Conservation (phyloP, 2,113 vertebrate genomes). For the Gymnocephalus cernua region DNA sequence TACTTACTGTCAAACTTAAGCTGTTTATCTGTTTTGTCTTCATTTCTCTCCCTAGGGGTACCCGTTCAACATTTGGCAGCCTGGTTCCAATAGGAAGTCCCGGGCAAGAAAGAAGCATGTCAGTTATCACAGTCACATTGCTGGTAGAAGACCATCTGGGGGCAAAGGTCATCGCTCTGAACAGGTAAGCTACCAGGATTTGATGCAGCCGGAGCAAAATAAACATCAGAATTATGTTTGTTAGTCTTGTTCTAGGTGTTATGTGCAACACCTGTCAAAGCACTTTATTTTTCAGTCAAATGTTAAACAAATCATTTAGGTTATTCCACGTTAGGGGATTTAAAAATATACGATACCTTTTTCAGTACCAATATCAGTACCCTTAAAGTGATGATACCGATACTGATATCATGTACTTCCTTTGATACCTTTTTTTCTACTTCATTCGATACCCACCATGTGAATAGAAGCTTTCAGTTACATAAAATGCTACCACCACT, state of each 20-base stretch:
- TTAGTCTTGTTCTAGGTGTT: too few species aligned
- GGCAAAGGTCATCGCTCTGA: conserved; percentile 75
- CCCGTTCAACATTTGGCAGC: conserved; percentile 72
- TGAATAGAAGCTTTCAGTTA: too few species aligned
- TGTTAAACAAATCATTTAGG: not conserved
- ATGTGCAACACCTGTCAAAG: not conserved
- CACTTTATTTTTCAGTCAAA: not conserved
- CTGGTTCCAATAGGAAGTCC: conserved; percentile 77
- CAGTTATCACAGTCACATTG: conserved; percentile 75
- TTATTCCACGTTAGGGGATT: not conserved
- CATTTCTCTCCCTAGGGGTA: conserved; percentile 74
- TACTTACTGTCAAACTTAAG: not conserved
- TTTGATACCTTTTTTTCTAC: too few species aligned
- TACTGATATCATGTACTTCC: too few species aligned
- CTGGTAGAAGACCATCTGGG: conserved; percentile 82
- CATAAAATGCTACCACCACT: too few species aligned
- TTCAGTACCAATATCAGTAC: too few species aligned
- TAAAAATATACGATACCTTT: too few species aligned
- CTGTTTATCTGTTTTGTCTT: not conserved
- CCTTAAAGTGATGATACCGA: too few species aligned
- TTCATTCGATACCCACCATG: too few species aligned
- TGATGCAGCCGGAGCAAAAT: not conserved
- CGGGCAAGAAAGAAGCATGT: conserved; percentile 10
- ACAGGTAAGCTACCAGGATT: conserved; percentile 69
- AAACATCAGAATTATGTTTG: not conserved